phyloP scores from a whole-genome alignment of 2,888 invertebrate species.

The Lymantria dispar region DNA sequence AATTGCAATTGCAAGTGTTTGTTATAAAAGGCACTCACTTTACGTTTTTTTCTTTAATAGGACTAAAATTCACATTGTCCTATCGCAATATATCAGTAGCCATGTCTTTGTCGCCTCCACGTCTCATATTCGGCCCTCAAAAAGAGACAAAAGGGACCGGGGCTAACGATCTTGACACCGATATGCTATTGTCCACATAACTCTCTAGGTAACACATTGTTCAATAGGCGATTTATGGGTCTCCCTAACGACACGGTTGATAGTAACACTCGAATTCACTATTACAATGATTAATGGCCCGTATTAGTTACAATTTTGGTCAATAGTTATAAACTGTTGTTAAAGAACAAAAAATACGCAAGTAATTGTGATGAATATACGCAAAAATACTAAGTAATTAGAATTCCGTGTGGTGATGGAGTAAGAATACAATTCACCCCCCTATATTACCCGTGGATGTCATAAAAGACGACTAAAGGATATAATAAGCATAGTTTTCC shows the following conservation, averaged over 20 bases:
- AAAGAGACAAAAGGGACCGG: slow-evolving; percentile 52
- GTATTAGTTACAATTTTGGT: slow-evolving; percentile 47
- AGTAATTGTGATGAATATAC: too few relatives aligned
- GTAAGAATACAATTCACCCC: too few relatives aligned
- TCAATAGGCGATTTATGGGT: slow-evolving; percentile 48
- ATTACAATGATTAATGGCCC: slow-evolving; percentile 50
- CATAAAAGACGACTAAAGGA: too few relatives aligned
- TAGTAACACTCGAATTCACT: slow-evolving; percentile 41
- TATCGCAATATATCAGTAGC: slow-evolving; percentile 32
- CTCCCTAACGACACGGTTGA: slow-evolving; percentile 36
- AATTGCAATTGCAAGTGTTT: too few relatives aligned
- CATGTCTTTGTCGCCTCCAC: slow-evolving; percentile 38
- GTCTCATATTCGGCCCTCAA: slow-evolving; percentile 52
- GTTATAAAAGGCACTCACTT: neutral
- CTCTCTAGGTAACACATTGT: slow-evolving; percentile 46
- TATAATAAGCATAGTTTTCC: too few relatives aligned
- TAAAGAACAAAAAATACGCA: too few relatives aligned
- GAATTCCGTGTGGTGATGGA: too few relatives aligned
- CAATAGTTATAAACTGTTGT: slow-evolving; percentile 5
- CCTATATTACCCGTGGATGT: too few relatives aligned
- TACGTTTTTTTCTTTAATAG: slow-evolving; percentile 17
- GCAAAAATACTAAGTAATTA: too few relatives aligned
- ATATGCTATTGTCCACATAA: slow-evolving; percentile 54
- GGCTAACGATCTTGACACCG: slow-evolving; percentile 62
- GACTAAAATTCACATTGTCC: slow-evolving; percentile 15